Evolutionary conservation across 2,888 invertebrate species (phyloP).

Genomic region (Cheilosia pagana): DNA sequence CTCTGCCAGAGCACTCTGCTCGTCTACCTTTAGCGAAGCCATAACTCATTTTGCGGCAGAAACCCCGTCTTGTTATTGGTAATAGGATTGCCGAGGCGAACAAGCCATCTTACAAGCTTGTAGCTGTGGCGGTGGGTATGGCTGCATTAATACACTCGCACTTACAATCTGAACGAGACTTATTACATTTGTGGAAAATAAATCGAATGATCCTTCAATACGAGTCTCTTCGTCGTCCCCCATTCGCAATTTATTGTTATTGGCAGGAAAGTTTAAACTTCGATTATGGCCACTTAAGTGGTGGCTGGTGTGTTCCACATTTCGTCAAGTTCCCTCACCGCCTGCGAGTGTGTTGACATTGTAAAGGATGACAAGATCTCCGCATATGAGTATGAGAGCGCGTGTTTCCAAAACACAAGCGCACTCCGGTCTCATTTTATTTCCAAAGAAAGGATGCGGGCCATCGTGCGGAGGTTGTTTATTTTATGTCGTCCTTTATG

Average conservation of each 20-base stretch:
- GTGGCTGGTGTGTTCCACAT: not conserved
- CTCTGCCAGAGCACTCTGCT: constrained; percentile 27
- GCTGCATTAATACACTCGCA: constrained; percentile 3
- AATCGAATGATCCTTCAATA: constrained; percentile 43
- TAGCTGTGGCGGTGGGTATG: not conserved
- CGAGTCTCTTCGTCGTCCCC: not conserved
- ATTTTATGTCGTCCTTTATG: constrained; percentile 18
- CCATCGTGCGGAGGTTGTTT: not conserved
- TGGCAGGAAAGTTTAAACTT: constrained; percentile 37
- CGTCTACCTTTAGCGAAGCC: constrained; percentile 8
- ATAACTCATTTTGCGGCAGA: constrained; percentile 65
- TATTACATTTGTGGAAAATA: constrained; percentile 13
- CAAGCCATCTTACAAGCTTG: constrained; percentile 1
- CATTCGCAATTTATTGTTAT: constrained; percentile 26
- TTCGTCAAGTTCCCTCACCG: too few species aligned
- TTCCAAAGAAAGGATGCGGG: not conserved
- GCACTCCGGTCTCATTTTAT: not conserved
- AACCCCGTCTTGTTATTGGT: constrained; percentile 54
- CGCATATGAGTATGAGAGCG: not conserved
- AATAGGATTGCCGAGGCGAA: constrained; percentile 58
- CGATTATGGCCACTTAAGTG: constrained; percentile 51
- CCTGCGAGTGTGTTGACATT: not conserved
- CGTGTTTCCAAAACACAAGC: not conserved
- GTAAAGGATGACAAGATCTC: not conserved
- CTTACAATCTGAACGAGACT: constrained; percentile 29